Evolutionary conservation across 2,888 invertebrate species (phyloP), one percentile per base, ranked within the genome.

Genomic region (Drosophila subsilvestris): DNA sequence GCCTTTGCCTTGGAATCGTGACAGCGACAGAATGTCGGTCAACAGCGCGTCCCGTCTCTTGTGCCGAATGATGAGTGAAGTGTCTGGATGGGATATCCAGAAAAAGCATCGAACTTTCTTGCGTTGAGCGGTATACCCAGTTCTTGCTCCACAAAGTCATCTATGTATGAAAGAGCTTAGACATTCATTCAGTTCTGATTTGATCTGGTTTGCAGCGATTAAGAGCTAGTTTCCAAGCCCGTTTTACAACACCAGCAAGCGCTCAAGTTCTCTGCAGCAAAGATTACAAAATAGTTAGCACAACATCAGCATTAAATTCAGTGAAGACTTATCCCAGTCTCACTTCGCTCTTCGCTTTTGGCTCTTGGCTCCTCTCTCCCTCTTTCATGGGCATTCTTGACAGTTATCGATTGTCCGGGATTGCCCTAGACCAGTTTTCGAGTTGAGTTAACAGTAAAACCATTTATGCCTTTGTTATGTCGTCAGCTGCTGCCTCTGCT

Each of bases 391-490:
- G 27, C 22, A 6, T 12, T n/a, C 5, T 6, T 8, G 27, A 47
- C 58, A 37, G 22, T 14, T 17, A 65, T 65, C 63, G 63, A 65
- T 65, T 65, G 51, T 32, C 17, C n/a, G 7, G 37, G 27, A 14
- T 6, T 14, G 17, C 18, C 45, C 51, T 66, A 54, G 63, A 53
- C 63, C 51, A 66, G 54, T 66, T 65, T 54, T 65, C 65, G 54
- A 65, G 66, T 48, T 37, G 47, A 53, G 54, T 54, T 67, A 43
- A 66, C 42, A 48, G 47, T 43, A 43, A 55, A 55, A 17, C 8
- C 68, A 55, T 49, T 67, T 67, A 67, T 67, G 68, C 48, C 68
- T 49, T 66, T 56, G 68, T 66, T 66, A 37, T 37, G 67, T 66
- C 67, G 55, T 67, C 67, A 56, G 49, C 43, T 49, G 66, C 54